Evolutionary conservation across 2,888 invertebrate genomes (phyloP).

Genomic region (Xestia sexstrigata): DNA sequence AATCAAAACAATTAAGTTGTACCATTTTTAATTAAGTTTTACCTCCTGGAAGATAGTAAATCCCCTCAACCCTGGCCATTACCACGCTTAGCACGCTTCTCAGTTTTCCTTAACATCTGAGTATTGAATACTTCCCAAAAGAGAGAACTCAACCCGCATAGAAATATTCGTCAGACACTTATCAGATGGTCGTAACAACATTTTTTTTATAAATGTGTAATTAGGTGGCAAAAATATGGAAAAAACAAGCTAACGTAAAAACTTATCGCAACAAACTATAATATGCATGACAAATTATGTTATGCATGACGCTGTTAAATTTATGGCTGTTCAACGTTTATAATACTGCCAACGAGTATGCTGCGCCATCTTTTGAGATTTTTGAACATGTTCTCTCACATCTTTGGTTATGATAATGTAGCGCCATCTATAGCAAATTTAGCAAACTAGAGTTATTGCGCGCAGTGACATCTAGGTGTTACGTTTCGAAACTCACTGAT

Average conservation of each 20-base stretch:
- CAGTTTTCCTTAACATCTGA: conserved; percentile 10
- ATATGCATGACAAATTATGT: conserved; percentile 41
- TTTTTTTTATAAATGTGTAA: conserved; percentile 18
- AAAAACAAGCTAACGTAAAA: conserved; percentile 43
- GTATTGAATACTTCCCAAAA: not conserved
- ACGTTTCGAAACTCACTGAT: not conserved
- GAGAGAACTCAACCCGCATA: not conserved
- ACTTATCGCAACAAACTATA: conserved; percentile 39
- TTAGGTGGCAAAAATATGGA: not conserved
- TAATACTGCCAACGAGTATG: not conserved
- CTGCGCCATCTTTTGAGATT: conserved; percentile 30
- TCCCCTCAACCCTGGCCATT: not conserved
- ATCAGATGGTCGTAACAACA: conserved; percentile 14
- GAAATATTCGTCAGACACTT: not conserved
- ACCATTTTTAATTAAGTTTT: not conserved
- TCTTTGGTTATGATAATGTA: not conserved
- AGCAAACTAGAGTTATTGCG: not conserved
- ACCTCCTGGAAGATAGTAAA: not conserved
- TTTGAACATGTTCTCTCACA: not conserved
- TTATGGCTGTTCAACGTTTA: conserved; percentile 5
- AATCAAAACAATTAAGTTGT: not conserved
- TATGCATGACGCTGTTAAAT: conserved; percentile 33
- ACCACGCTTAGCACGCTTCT: not conserved
- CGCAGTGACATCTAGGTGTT: conserved; percentile 34
- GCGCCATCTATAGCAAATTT: conserved; percentile 26